Evolutionary conservation across 2,888 invertebrate species (phyloP).

Genomic region (Polyommatus icarus): DNA sequence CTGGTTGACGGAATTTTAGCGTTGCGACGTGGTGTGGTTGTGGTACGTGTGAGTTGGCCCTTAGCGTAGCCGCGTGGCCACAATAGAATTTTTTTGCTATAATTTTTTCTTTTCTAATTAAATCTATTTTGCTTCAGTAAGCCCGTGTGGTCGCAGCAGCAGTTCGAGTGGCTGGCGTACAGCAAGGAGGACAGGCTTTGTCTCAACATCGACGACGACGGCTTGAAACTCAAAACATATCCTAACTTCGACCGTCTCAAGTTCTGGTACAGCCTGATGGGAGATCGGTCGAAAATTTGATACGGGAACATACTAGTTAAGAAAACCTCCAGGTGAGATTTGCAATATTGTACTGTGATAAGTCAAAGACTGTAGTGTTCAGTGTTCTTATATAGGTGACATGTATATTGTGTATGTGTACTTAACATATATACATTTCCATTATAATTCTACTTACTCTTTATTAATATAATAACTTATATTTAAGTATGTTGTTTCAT

Average conservation of each 20-base stretch:
- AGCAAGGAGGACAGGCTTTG: conserved; percentile 47
- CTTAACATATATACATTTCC: neutral
- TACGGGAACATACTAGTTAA: conserved; percentile 34
- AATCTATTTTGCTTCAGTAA: conserved; percentile 48
- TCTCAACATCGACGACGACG: conserved; percentile 51
- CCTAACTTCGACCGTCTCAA: conserved; percentile 42
- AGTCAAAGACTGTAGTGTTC: conserved; percentile 16
- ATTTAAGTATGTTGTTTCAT: neutral
- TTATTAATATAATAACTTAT: conserved; percentile 1
- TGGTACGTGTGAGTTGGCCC: no score
- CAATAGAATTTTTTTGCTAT: no score
- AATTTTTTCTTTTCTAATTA: no score
- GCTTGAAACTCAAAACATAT: conserved; percentile 39
- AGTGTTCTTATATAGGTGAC: neutral
- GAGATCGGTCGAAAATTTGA: conserved; percentile 56
- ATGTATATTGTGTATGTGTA: conserved; percentile 28
- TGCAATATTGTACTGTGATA: conserved; percentile 23
- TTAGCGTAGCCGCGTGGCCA: no score
- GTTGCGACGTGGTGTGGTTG: no score
- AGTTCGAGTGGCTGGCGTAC: conserved; percentile 61
- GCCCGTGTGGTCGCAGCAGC: conserved; percentile 56
- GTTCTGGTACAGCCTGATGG: conserved; percentile 45
- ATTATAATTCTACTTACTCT: conserved; percentile 1
- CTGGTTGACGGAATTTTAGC: no score
- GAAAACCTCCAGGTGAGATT: conserved; percentile 23